Evolutionary conservation across 2,113 vertebrate species (phyloP), one percentile per base, ranked within the genome.

Genomic region (Strix uralensis): DNA sequence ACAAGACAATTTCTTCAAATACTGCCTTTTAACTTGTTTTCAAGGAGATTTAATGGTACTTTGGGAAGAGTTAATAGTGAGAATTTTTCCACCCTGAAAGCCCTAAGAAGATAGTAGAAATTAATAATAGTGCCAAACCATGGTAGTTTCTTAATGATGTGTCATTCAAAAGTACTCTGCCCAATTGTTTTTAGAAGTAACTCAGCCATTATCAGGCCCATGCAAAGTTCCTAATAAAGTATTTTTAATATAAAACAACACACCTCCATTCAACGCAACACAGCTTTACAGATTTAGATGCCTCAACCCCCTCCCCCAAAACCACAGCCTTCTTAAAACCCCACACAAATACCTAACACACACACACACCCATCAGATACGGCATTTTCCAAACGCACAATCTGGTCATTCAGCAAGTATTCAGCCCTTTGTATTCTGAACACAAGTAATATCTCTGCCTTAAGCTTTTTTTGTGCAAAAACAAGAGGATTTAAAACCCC

Each of bases 351-450:
- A 26, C 3, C 8, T 10, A 65, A 27, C 6, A 26, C 1, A 12
- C 7, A 9, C 8, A 36, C 11, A 5, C 8, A 3, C 11, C 3
- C 9, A 51, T 38, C 7, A 72, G 23, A 80, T 10, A 29, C 0
- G 0, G 11, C 25, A 19, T 54, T 47, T 69, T 46, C 40, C 25
- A 58, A 38, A 54, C 51, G 10, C 9, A 32, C 22, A 36, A 3
- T 8, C 21, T 17, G 3, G 13, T 38, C 42, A 46, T 29, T 54
- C 30, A 30, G 2, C 7, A 54, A 19, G 27, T 6, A 69, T 47
- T 49, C 30, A 49, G 22, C 9, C 16, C 27, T 59, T 19, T 9
- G 5, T 59, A 38, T 61, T 65, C 63, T 9, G 8, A 83, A 67
- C 8, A 34, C 26, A 15, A 0, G 0, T 11, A 63, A 32, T 19